Conservation (phyloP, 2,113 vertebrate genomes). For the Eubucco bourcierii region DNA sequence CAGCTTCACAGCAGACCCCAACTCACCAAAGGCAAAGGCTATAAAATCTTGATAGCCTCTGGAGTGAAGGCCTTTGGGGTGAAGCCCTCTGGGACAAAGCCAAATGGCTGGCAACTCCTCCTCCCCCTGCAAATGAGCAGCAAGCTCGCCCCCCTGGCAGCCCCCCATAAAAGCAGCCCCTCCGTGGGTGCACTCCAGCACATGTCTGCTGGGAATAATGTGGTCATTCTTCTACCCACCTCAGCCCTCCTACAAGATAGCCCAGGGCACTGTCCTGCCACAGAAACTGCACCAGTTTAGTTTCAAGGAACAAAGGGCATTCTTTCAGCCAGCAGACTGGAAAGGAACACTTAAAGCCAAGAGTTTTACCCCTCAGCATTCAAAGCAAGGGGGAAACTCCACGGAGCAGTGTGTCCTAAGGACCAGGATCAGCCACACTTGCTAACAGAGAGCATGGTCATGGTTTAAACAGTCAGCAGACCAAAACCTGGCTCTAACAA, state of each 20-base stretch:
- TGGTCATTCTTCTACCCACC: slow-evolving; percentile 58
- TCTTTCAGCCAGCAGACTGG: background rate
- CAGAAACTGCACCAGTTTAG: background rate
- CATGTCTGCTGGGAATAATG: slow-evolving; percentile 8
- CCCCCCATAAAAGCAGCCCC: background rate
- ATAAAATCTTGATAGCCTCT: background rate
- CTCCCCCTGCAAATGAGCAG: background rate
- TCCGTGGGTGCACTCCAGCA: background rate
- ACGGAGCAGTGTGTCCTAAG: accelerated
- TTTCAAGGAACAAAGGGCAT: slow-evolving; percentile 21
- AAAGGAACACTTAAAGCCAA: background rate
- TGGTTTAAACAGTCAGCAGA: background rate
- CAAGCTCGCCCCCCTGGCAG: background rate
- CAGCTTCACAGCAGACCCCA: background rate
- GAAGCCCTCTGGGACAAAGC: background rate
- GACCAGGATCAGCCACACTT: background rate
- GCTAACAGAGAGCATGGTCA: background rate
- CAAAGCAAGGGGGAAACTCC: background rate
- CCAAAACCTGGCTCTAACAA: background rate
- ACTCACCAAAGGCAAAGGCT: background rate
- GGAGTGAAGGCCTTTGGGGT: background rate
- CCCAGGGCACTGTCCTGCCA: background rate
- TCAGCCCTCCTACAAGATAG: background rate
- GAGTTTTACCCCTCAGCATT: background rate
- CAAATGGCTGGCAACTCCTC: background rate